Conservation (phyloP, 2,113 vertebrate species). For the Gadus chalcogrammus region DNA sequence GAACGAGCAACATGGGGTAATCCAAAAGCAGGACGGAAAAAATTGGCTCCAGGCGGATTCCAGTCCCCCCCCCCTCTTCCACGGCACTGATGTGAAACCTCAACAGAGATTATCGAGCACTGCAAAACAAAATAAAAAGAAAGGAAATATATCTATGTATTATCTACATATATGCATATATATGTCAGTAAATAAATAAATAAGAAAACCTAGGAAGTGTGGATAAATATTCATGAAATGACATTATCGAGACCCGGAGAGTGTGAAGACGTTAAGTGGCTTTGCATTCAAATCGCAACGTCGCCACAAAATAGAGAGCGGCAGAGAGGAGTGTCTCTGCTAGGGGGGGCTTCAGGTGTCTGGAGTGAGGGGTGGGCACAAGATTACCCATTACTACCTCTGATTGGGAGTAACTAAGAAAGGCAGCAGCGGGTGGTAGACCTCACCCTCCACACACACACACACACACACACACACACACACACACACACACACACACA, state of each 20-base stretch:
- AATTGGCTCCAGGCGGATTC: conserved; percentile 24
- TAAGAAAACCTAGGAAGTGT: conserved; percentile 20
- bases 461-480: too few species aligned
- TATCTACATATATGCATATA: too few species aligned
- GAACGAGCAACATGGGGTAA: conserved; percentile 28
- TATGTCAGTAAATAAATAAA: too few species aligned
- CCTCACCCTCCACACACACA: too few species aligned
- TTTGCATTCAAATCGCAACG: conserved; percentile 55
- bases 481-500: too few species aligned
- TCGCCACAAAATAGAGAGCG: conserved; percentile 56
- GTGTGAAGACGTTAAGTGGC: conserved; percentile 47
- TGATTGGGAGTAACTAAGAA: conserved; percentile 65
- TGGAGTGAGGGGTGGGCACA: conserved; percentile 48
- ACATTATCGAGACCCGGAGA: conserved; percentile 56
- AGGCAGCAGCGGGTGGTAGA: conserved; percentile 18
- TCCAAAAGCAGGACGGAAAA: conserved; percentile 29
- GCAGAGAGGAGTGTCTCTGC: conserved; percentile 37
- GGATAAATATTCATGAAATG: conserved; percentile 67
- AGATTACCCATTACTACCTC: conserved; percentile 66
- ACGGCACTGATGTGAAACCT: conserved; percentile 21
- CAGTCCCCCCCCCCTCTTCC: conserved; percentile 1
- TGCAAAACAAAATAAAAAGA: conserved; percentile 31
- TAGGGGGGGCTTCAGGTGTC: conserved; percentile 48
- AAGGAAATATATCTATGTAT: too few species aligned
- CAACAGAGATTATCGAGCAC: conserved; percentile 46